Conservation (phyloP, 2,888 invertebrate genomes). For the Hemaris fuciformis region DNA sequence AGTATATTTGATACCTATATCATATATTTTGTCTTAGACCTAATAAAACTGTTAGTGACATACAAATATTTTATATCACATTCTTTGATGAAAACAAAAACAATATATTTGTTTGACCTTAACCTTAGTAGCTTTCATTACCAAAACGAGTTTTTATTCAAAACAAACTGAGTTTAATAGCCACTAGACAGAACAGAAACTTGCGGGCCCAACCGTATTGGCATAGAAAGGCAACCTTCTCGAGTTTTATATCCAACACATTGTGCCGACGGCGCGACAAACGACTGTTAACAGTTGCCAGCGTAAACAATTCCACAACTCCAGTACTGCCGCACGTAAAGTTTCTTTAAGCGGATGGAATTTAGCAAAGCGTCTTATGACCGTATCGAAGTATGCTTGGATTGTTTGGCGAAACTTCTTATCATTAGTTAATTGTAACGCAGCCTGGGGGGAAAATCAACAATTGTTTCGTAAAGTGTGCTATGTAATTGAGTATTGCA, state of each 20-base stretch:
- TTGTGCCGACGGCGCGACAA: background rate
- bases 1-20: too few species aligned
- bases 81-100: too few species aligned
- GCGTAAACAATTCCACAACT: constrained; percentile 7
- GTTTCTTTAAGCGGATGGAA: background rate
- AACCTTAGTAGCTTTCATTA: background rate
- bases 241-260: constrained; percentile 5
- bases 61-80: too few species aligned
- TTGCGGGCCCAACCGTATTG: background rate
- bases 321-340: background rate
- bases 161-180: background rate
- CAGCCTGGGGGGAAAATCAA: background rate
- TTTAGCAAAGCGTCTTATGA: background rate
- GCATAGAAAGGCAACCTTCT: background rate
- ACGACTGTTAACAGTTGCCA: background rate
- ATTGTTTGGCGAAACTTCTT: background rate
- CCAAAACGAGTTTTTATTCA: background rate
- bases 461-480: too few species aligned
- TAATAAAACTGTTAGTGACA: too few species aligned
- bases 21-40: too few species aligned
- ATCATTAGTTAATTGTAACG: background rate
- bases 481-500: too few species aligned
- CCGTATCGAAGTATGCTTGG: background rate
- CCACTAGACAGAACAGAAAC: background rate
- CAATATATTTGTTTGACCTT: background rate